These are phyloP conservation scores for Pachyseris speciosa DNA, from an alignment of 64 coral and sea anemone species.

Conservation along the genomic window DNA sequence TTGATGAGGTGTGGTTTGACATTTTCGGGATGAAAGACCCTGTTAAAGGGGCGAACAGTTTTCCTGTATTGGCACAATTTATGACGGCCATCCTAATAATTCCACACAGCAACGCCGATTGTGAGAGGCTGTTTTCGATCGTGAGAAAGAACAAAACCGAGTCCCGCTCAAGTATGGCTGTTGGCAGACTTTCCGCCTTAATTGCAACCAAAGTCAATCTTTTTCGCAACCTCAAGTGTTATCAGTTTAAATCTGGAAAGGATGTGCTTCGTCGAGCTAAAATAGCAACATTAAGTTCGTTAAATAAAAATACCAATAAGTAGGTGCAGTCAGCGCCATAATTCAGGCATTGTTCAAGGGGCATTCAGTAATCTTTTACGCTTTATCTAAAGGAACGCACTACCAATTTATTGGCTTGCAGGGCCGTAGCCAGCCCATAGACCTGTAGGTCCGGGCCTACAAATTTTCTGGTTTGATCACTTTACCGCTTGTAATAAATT, in stretches of 20 bases:
- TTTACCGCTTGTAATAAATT: no score
- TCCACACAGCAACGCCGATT: conserved; percentile 60
- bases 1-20: conserved; percentile 2
- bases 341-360: no score
- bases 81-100: conserved; percentile 46
- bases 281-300: conserved; percentile 47
- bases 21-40: conserved; percentile 56
- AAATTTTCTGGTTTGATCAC: no score
- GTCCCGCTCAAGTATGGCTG: conserved; percentile 51
- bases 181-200: conserved; percentile 62
- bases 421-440: no score
- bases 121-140: conserved; percentile 61
- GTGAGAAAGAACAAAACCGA: conserved; percentile 66
- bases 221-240: conserved; percentile 45
- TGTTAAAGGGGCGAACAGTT: conserved; percentile 39
- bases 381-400: no score
- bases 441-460: no score
- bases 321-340: background rate
- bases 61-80: conserved; percentile 42
- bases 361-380: no score
- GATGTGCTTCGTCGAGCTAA: conserved; percentile 60
- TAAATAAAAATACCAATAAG: conserved; percentile 52
- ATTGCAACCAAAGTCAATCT: conserved; percentile 61
- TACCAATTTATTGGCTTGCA: no score
- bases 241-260: conserved; percentile 46